Evolutionary conservation across 1,140 invertebrate species (phyloP).

Genomic region (Penaeus japonicus): DNA sequence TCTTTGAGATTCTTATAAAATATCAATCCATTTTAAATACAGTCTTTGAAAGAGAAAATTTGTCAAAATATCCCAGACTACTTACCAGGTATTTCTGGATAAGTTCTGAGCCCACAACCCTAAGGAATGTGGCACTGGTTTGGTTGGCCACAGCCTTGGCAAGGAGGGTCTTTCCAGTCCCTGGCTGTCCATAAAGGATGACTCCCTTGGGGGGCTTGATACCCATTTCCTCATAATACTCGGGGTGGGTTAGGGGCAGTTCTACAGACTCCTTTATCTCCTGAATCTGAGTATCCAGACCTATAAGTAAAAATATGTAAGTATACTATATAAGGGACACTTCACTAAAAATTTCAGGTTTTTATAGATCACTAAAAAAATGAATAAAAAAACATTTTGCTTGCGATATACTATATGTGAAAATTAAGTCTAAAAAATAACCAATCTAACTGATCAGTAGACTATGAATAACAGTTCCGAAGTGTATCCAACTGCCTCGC

Average conservation of each 20-base stretch:
- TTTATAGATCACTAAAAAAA: not conserved
- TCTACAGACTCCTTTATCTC: constrained; percentile 99
- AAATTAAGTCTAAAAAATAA: not conserved
- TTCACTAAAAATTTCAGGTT: not conserved
- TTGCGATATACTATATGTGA: no score
- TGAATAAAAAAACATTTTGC: no score
- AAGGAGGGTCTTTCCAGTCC: constrained; percentile 97
- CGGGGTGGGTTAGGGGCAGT: constrained; percentile 97
- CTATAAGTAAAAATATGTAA: constrained; percentile 59
- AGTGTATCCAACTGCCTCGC: not conserved
- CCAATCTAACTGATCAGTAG: not conserved
- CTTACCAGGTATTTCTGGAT: constrained; percentile 97
- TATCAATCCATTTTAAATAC: no score
- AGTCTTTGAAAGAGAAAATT: not conserved
- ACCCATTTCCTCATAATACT: constrained; percentile 99
- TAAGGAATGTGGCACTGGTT: constrained; percentile 97
- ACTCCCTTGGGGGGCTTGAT: constrained; percentile 99
- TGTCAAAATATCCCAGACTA: constrained; percentile 64
- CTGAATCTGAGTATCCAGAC: constrained; percentile 99
- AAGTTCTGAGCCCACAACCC: constrained; percentile 98
- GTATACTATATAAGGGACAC: not conserved
- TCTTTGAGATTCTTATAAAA: no score
- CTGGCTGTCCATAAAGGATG: constrained; percentile 97
- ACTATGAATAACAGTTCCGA: not conserved
- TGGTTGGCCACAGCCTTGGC: constrained; percentile 99